Base-by-base conservation (phyloP, 2,113 vertebrate genomes). In the Plotosus lineatus region DNA sequence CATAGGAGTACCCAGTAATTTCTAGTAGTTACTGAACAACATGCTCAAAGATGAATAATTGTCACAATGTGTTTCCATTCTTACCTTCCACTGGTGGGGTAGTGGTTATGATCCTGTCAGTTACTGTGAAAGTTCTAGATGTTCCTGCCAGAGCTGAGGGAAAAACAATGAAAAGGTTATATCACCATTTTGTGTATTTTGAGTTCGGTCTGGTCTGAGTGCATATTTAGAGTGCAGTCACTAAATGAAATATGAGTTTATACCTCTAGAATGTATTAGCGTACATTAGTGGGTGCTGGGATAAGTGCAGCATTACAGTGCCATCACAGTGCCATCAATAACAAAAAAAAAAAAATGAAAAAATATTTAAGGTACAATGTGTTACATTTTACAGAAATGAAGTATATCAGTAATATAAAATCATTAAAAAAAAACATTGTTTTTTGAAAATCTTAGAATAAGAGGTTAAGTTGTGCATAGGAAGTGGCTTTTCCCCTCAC, bases 11-110 rank as follows among this genome's bases (percentile, higher is more conserved):
- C 14, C 21, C 31, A 31, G 33, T 72, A 50, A 72, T 72, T 8
- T 19, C 15, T 50, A 31, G 12, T 71, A 46, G 14, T 71, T 46
- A 51, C 69, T 51, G 17, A 23, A 73, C 36, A 51, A 51, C 28
- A 23, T 51, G 28, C 69, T 72, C 15, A 31, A 31, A 72, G 23
- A 50, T 50, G 3, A 33, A 72, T 33, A 23, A 48, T 2, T 48
- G 26, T n/a, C 44, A 61, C 19, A 17, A 23, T 36, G 44, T 33
- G 53, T 28, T 69, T 23, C 55, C 2, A 14, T 15, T 36, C 44
- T 75, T 83, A 92, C 93, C 92, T 68, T 92, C 90, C 48, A 69
- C 19, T 50, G 87, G 89, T 17, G 63, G 44, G n/a, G 77, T 66
- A 65, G 84, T 76, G 46, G 77, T 53, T 26, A 81, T 42, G 19